These are phyloP conservation scores for Lycaena phlaeas DNA, from an alignment of 2,888 invertebrate species.

Conservation along the genomic window DNA sequence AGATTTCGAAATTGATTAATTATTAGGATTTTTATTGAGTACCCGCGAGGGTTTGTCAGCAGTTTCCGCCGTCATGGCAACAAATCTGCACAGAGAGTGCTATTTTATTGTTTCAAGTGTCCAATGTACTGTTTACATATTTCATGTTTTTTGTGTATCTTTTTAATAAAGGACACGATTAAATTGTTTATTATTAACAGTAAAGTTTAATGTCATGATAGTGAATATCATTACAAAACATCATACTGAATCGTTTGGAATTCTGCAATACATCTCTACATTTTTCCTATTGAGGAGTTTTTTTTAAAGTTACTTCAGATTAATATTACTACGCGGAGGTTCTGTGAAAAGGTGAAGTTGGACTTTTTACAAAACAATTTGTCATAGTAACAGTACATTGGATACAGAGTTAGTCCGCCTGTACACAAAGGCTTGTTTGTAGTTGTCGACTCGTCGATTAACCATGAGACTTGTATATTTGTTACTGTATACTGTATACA, in stretches of 20 bases:
- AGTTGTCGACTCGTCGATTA: constrained; percentile 47
- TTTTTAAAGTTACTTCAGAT: too few relatives aligned
- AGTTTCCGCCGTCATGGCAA: constrained; percentile 35
- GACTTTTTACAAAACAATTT: not conserved
- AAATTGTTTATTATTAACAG: too few relatives aligned
- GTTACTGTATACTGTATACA: constrained; percentile 62
- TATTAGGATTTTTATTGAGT: constrained; percentile 42
- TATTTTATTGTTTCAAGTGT: constrained; percentile 43
- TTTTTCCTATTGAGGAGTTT: too few relatives aligned
- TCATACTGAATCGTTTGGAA: too few relatives aligned
- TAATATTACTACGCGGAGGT: too few relatives aligned
- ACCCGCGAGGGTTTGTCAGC: constrained; percentile 35
- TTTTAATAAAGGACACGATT: too few relatives aligned
- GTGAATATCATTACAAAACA: too few relatives aligned
- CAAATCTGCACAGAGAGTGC: constrained; percentile 52
- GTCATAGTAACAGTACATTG: constrained; percentile 1
- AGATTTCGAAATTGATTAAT: constrained; percentile 67
- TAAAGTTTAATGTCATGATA: too few relatives aligned
- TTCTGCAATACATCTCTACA: too few relatives aligned
- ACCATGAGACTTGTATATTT: constrained; percentile 54
- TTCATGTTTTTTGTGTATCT: too few relatives aligned
- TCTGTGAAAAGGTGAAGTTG: not conserved
- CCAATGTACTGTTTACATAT: constrained; percentile 33
- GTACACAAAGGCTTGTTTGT: constrained; percentile 62
- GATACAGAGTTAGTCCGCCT: constrained; percentile 53